Evolutionary conservation across 1,140 invertebrate species (phyloP).

Genomic region (Diplogasteroides magnus): DNA sequence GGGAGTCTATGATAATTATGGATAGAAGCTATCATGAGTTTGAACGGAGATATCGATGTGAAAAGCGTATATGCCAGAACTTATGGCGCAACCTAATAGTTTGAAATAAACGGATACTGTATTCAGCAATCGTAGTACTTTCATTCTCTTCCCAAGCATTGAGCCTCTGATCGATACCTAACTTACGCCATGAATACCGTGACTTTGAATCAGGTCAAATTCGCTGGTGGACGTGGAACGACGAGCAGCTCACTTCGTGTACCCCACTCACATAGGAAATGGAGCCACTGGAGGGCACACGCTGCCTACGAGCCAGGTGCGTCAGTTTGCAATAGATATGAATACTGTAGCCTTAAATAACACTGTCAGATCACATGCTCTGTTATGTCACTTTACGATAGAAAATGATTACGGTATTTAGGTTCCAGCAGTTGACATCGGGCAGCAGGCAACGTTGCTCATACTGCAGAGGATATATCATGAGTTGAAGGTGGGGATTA

Average conservation of each 20-base stretch:
- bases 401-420: too few species aligned
- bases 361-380: constrained; percentile 1
- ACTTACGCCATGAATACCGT: not conserved
- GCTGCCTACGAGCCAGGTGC: constrained; percentile 13
- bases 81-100: too few species aligned
- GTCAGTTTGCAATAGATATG: constrained; percentile 15
- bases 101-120: too few species aligned
- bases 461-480: constrained; percentile 50
- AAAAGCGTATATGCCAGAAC: too few species aligned
- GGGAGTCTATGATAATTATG: constrained; percentile 49
- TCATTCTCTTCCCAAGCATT: too few species aligned
- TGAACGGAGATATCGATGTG: too few species aligned
- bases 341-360: constrained; percentile 5
- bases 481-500: constrained; percentile 47
- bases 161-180: too few species aligned
- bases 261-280: constrained; percentile 21
- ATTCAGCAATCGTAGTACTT: too few species aligned
- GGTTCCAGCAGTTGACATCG: constrained; percentile 26
- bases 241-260: constrained; percentile 42
- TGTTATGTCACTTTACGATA: too few species aligned
- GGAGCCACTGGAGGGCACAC: constrained; percentile 5
- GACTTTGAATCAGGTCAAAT: not conserved
- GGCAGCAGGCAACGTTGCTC: constrained; percentile 41
- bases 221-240: constrained; percentile 44
- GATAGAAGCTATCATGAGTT: too few species aligned